phyloP scores from a whole-genome alignment of 1,140 invertebrate genomes.

The Radopholus similis region DNA sequence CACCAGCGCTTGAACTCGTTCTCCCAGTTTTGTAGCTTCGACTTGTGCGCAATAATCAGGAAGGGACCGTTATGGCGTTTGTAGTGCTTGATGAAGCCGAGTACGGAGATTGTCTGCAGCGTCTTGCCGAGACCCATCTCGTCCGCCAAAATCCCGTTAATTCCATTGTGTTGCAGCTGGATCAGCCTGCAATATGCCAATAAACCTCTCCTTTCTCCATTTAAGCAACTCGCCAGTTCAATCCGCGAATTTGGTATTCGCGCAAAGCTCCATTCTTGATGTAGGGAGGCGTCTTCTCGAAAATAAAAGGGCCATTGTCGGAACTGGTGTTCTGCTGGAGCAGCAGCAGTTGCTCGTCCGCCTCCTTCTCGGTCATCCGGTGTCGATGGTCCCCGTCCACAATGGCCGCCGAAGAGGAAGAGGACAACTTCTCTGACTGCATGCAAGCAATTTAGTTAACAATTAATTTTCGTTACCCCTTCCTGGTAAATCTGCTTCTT shows the following conservation, averaged over 20 bases:
- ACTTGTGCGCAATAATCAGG: slow-evolving; percentile 98
- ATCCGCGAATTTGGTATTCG: slow-evolving; percentile 93
- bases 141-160: slow-evolving; percentile 97
- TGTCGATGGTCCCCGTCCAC: slow-evolving; percentile 73
- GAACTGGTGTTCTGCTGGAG: slow-evolving; percentile 77
- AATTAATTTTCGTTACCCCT: background rate
- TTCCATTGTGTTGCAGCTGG: slow-evolving; percentile 94
- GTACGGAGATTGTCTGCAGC: slow-evolving; percentile 91
- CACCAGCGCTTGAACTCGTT: slow-evolving; percentile 98
- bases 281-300: slow-evolving; percentile 59
- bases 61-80: slow-evolving; percentile 90
- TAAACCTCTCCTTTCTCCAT: too few relatives aligned
- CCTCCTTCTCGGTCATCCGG: slow-evolving; percentile 96
- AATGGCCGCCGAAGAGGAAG: background rate
- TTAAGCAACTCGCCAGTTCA: too few relatives aligned
- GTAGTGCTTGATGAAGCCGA: slow-evolving; percentile 99
- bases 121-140: slow-evolving; percentile 99
- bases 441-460: background rate
- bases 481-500: slow-evolving; percentile 6
- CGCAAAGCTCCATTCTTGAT: slow-evolving; percentile 79
- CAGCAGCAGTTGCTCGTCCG: slow-evolving; percentile 92
- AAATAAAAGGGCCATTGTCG: slow-evolving; percentile 38
- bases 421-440: background rate
- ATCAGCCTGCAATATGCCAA: too few relatives aligned
- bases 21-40: slow-evolving; percentile 95